These are phyloP conservation scores for Coptotermes formosanus DNA, from an alignment of 1,140 invertebrate genomes.

Conservation along the genomic window DNA sequence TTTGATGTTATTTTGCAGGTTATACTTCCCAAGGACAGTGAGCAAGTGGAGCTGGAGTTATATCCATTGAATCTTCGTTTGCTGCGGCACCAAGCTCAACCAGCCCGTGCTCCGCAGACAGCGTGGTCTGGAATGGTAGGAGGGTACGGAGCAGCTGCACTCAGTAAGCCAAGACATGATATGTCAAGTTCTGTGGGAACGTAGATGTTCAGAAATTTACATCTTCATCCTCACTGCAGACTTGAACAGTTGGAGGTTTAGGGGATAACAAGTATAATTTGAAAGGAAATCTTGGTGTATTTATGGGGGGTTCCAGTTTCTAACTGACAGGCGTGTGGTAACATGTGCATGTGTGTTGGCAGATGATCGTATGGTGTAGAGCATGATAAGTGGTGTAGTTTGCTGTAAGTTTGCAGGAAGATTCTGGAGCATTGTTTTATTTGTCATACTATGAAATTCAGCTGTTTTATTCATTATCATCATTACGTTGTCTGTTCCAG, in stretches of 20 bases:
- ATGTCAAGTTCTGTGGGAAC: background rate
- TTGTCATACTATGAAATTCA: no score
- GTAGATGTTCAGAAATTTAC: background rate
- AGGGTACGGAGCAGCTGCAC: constrained; percentile 65
- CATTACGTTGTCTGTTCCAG: constrained; percentile 18
- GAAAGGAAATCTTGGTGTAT: no score
- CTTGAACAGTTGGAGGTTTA: background rate
- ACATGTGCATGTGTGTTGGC: no score
- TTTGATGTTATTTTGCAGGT: constrained; percentile 46
- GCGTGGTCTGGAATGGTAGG: constrained; percentile 60
- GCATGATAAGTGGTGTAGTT: no score
- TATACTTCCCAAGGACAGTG: constrained; percentile 56
- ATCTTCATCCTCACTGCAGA: background rate
- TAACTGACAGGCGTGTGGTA: no score
- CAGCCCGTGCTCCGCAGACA: constrained; percentile 36
- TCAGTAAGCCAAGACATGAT: constrained; percentile 48
- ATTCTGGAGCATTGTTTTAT: no score
- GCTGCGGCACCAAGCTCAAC: constrained; percentile 63
- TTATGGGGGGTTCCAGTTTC: no score
- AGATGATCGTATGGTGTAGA: no score
- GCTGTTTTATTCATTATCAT: no score
- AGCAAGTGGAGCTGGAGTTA: constrained; percentile 73
- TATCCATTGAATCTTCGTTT: constrained; percentile 77
- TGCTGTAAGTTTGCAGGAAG: no score
- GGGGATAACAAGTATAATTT: background rate